Conservation (phyloP, 1,140 invertebrate species). For the Maniola jurtina region DNA sequence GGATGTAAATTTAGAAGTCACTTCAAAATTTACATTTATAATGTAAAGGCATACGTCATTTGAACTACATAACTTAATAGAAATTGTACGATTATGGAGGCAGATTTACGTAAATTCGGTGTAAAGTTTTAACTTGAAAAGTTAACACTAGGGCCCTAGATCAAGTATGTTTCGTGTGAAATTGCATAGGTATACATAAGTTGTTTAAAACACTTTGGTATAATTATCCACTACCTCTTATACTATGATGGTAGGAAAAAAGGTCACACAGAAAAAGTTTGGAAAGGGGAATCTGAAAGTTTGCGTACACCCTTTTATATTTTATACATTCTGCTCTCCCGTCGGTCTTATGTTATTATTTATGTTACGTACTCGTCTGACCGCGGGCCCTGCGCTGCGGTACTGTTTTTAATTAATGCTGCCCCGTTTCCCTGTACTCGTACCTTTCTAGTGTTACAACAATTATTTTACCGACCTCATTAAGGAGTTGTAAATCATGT, state of each 20-base stretch:
- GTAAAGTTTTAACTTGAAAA: too few relatives aligned
- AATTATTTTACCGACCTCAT: constrained; percentile 73
- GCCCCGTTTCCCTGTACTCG: constrained; percentile 48
- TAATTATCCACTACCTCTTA: neutral
- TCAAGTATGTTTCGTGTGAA: too few relatives aligned
- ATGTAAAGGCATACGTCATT: too few relatives aligned
- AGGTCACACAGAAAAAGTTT: constrained; percentile 60
- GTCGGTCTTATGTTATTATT: constrained; percentile 64
- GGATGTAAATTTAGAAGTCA: too few relatives aligned
- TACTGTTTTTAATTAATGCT: constrained; percentile 72
- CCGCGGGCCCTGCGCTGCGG: constrained; percentile 50
- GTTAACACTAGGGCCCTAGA: too few relatives aligned
- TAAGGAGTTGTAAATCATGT: constrained; percentile 51
- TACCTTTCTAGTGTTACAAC: constrained; percentile 71
- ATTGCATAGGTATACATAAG: too few relatives aligned
- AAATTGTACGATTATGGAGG: too few relatives aligned
- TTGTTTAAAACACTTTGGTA: neutral
- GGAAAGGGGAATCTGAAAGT: constrained; percentile 66
- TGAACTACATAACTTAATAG: too few relatives aligned
- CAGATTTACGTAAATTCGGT: too few relatives aligned
- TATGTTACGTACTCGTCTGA: constrained; percentile 64
- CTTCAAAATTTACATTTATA: too few relatives aligned
- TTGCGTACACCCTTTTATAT: constrained; percentile 57
- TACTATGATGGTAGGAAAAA: constrained; percentile 40
- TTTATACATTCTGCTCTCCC: constrained; percentile 57